Percentiles rank a stretch among this genome's conserved stretches.
Evolutionary conservation across 1,140 invertebrate genomes (phyloP).

Genomic region (Halesus radiatus): DNA sequence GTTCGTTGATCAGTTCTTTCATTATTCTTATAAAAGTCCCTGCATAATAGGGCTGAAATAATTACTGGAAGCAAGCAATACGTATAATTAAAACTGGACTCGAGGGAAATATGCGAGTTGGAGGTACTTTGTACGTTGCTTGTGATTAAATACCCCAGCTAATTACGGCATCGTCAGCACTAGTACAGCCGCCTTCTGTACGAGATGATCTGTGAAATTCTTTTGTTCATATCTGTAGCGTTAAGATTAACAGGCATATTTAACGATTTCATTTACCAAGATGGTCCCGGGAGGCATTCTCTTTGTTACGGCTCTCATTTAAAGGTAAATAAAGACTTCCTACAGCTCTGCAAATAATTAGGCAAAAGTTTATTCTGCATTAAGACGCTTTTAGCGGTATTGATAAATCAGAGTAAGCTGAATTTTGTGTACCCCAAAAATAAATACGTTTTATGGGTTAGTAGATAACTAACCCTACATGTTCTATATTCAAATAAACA

Average conservation of each 20-base stretch:
- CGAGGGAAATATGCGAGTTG: constrained; percentile 46
- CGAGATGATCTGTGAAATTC: constrained; percentile 50
- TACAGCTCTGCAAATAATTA: neutral
- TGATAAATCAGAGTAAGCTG: too few relatives aligned
- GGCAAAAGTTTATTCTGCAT: too few relatives aligned
- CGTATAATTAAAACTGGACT: constrained; percentile 51
- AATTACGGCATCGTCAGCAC: constrained; percentile 41
- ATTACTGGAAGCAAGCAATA: constrained; percentile 47
- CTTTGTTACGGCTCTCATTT: constrained; percentile 8
- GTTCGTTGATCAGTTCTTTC: constrained; percentile 19
- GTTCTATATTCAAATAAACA: neutral
- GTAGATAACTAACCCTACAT: too few relatives aligned
- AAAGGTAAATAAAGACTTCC: constrained; percentile 1
- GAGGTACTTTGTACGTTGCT: constrained; percentile 20
- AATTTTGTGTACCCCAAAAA: too few relatives aligned
- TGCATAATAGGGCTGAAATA: constrained; percentile 46
- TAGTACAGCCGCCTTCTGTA: neutral
- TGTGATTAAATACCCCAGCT: constrained; percentile 47
- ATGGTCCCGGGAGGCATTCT: neutral
- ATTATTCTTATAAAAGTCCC: constrained; percentile 39
- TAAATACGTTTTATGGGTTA: too few relatives aligned
- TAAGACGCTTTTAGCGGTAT: too few relatives aligned
- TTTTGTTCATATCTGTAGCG: constrained; percentile 43
- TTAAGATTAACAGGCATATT: constrained; percentile 33
- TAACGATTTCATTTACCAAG: constrained; percentile 30